Percentiles rank a stretch among this genome's conserved stretches.
These are phyloP conservation scores for Lepidotrigona ventralis DNA, from an alignment of 1,140 invertebrate species.

Conservation along the genomic window DNA sequence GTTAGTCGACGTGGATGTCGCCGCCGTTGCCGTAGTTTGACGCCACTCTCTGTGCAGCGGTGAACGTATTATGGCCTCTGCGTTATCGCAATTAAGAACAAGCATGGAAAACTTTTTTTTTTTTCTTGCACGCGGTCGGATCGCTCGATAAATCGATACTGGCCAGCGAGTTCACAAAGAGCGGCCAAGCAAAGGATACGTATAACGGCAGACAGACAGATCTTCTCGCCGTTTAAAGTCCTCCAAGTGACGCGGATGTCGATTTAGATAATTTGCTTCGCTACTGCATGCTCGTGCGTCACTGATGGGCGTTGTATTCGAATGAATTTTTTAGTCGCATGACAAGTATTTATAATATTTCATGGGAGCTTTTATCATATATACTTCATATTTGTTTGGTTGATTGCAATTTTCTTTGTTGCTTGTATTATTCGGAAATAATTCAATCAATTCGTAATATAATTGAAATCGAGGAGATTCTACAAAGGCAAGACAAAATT, in stretches of 20 bases:
- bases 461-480: too few species aligned
- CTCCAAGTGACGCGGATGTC: neutral
- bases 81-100: constrained; percentile 18
- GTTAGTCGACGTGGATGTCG: neutral
- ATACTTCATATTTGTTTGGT: too few species aligned
- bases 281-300: neutral
- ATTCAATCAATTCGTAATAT: too few species aligned
- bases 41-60: neutral
- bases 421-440: neutral
- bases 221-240: neutral
- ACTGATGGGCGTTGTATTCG: neutral
- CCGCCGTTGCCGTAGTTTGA: neutral
- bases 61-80: neutral
- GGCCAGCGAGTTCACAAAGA: neutral
- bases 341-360: neutral
- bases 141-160: neutral
- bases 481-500: too few species aligned
- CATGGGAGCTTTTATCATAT: neutral
- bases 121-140: neutral
- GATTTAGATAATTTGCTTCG: neutral
- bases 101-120: neutral
- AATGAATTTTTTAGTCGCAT: neutral
- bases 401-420: rapidly evolving
- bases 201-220: neutral
- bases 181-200: neutral